Conservation (phyloP, 2,113 vertebrate genomes). For the Tursiops truncatus region DNA sequence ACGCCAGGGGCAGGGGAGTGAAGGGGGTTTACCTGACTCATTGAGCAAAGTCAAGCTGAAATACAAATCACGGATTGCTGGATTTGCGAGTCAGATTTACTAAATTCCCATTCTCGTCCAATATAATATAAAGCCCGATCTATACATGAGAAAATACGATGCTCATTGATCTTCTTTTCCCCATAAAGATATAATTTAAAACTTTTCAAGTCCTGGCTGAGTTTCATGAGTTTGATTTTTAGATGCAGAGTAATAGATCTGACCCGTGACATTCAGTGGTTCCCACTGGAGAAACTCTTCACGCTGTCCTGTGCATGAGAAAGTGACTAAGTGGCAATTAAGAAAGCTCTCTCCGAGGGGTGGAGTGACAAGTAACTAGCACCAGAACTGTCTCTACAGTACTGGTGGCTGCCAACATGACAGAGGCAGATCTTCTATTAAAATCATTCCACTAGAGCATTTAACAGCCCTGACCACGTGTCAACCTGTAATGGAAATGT, state of each 20-base stretch:
- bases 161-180: slow-evolving; percentile 51
- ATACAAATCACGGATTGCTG: slow-evolving; percentile 55
- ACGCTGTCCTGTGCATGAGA: background rate
- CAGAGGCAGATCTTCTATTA: background rate
- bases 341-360: background rate
- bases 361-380: background rate
- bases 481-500: background rate
- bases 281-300: slow-evolving; percentile 20
- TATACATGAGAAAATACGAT: background rate
- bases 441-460: background rate
- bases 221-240: background rate
- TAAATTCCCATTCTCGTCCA: slow-evolving; percentile 63
- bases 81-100: slow-evolving; percentile 39
- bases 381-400: background rate
- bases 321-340: slow-evolving; percentile 4
- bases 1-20: background rate
- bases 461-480: background rate
- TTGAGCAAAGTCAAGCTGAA: slow-evolving; percentile 66
- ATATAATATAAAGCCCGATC: slow-evolving; percentile 61
- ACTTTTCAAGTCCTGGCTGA: slow-evolving; percentile 46
- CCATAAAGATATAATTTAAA: background rate
- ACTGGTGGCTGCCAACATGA: background rate
- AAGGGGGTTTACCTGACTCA: slow-evolving; percentile 38
- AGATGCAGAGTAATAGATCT: background rate
- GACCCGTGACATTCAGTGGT: slow-evolving; percentile 2